Evolutionary conservation across 2,888 invertebrate species (phyloP).

Genomic region (Oegoconia quadripuncta): DNA sequence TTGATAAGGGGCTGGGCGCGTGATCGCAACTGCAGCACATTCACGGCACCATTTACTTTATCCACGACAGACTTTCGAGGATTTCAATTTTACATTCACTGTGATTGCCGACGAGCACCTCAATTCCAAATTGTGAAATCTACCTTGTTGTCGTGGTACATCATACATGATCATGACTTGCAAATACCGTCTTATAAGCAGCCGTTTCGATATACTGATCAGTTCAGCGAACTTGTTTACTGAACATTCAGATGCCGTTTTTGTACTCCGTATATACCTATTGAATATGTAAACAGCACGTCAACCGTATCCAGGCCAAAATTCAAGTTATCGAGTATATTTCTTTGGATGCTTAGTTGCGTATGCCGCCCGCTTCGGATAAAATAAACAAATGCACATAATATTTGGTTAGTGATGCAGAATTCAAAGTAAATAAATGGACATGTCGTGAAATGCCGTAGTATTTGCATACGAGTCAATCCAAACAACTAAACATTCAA

Average conservation of each 20-base stretch:
- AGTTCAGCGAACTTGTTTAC: constrained; percentile 51
- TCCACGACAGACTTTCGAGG: constrained; percentile 1
- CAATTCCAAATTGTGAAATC: constrained; percentile 25
- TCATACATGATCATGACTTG: constrained; percentile 56
- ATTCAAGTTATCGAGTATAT: constrained; percentile 27
- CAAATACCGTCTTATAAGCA: constrained; percentile 59
- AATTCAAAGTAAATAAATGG: constrained; percentile 47
- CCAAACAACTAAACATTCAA: too few species aligned
- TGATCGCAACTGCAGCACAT: constrained; percentile 35
- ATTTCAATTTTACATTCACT: not conserved
- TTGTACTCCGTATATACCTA: constrained; percentile 32
- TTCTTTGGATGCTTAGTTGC: constrained; percentile 37
- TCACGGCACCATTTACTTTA: constrained; percentile 14
- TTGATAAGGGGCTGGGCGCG: constrained; percentile 51
- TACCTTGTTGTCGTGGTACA: constrained; percentile 28
- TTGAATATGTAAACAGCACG: constrained; percentile 49
- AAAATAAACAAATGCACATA: constrained; percentile 73
- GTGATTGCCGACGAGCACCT: constrained; percentile 18
- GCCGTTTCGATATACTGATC: constrained; percentile 59
- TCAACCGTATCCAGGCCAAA: constrained; percentile 39
- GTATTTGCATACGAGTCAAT: constrained; percentile 64
- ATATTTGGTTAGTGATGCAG: constrained; percentile 63
- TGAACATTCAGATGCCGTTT: constrained; percentile 14
- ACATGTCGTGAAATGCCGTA: too few species aligned
- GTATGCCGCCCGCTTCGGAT: constrained; percentile 38